These are phyloP conservation scores for Micropoecilia bifurca DNA, from an alignment of 2,797 vertebrate species.

Conservation along the genomic window DNA sequence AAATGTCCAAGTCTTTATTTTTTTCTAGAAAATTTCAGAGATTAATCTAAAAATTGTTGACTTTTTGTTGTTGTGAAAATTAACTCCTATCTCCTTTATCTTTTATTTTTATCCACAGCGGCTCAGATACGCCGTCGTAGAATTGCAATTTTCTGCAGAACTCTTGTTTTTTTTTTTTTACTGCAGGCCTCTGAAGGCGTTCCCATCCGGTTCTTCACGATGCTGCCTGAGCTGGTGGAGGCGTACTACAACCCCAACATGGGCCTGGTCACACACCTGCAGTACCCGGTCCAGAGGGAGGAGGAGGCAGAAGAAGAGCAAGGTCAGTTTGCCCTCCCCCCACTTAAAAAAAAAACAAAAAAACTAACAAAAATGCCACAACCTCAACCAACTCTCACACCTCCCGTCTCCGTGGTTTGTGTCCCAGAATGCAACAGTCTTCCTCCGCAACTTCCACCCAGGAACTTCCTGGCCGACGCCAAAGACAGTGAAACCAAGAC, in stretches of 20 bases:
- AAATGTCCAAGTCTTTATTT: too few relatives aligned
- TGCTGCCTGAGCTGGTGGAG: constrained; percentile 91
- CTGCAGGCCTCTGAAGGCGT: constrained; percentile 94
- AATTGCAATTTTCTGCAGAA: too few relatives aligned
- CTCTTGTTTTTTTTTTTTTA: too few relatives aligned
- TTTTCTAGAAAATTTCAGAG: too few relatives aligned
- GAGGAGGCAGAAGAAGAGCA: constrained; percentile 89
- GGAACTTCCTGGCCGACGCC: constrained; percentile 83
- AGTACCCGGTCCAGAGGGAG: constrained; percentile 88
- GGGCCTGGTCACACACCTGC: constrained; percentile 93
- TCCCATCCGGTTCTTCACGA: constrained; percentile 89
- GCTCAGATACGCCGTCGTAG: too few relatives aligned
- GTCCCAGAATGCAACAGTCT: constrained; percentile 71
- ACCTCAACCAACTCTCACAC: background rate
- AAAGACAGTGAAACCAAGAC: constrained; percentile 83
- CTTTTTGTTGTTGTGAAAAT: too few relatives aligned
- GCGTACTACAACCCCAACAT: constrained; percentile 94
- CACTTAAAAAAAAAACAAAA: background rate
- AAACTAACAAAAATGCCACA: background rate
- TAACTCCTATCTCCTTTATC: too few relatives aligned
- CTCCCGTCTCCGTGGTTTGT: constrained; percentile 16
- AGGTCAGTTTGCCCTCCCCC: constrained; percentile 79
- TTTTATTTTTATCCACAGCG: too few relatives aligned
- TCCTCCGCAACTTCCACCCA: constrained; percentile 90
- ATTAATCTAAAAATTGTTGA: too few relatives aligned